Evolutionary conservation across 2,113 vertebrate species (phyloP), one percentile per base, ranked within the genome.

Genomic region (Pogona vitticeps): DNA sequence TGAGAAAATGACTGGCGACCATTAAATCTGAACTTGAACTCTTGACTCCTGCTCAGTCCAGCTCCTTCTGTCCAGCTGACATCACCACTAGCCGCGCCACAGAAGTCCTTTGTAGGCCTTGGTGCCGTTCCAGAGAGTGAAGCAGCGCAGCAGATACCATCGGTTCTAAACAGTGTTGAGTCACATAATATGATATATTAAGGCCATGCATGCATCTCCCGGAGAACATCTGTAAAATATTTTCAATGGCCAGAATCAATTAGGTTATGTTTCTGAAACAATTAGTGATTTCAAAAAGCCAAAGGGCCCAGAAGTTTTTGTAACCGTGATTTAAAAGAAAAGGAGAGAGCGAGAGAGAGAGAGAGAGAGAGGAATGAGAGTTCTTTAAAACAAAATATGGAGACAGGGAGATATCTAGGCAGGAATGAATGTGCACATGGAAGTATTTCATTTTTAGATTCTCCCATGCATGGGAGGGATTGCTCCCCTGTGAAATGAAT

Each of bases 211-310:
- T 85, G 33, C 6, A 67, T 89, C 23, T 8, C 59, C 83, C 81
- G 71, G 70, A 76, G 28, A 91, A 80, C 59, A 38, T 77, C 92
- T 91, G 78, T 40, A 94, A 91, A 95, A 89, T 7, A 89, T 90
- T 72, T 67, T 91, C 88, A 94, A 84, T 83, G 90, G 91, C 86
- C 75, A 90, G 83, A 90, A 90, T 93, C 88, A 92, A 82, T 82
- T 71, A 23, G n/a, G 40, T 63, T 42, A n/a, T 76, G 59, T 63
- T 63, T 42, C 20, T 65, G 38, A 76, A 76, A 65, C 59, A 72
- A 72, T 83, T 76, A 23, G 31, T 17, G 21, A 76, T 76, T 84
- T 84, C 63, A 9, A 84, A 15, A 84, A 40, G 17, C 68, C 42
- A 56, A 82, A 31, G n/a, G 21, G 21, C 52, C 56, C 36, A 31